Conservation (phyloP, 2,888 invertebrate genomes). For the Dryococelus australis region DNA sequence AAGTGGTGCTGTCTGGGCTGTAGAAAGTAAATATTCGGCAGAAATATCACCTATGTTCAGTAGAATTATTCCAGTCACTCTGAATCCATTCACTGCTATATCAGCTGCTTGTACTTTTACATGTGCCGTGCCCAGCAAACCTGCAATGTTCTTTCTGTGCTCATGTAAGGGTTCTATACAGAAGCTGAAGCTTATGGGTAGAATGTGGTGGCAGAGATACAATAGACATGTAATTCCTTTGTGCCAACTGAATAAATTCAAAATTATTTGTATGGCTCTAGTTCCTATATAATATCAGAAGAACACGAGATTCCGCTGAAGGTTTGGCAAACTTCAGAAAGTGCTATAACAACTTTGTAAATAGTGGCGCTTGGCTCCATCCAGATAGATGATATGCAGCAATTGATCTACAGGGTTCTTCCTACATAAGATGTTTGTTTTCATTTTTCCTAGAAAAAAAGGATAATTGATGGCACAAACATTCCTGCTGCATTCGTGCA, state of each 20-base stretch:
- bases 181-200: conserved; percentile 29
- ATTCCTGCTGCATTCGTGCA: conserved; percentile 35
- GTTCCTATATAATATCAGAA: conserved; percentile 33
- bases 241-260: conserved; percentile 29
- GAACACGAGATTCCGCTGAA: conserved; percentile 17
- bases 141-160: conserved; percentile 26
- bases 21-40: too few relatives aligned
- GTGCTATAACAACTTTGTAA: conserved; percentile 27
- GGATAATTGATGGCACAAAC: conserved; percentile 32
- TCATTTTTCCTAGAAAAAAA: conserved; percentile 33
- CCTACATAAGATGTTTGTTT: conserved; percentile 19
- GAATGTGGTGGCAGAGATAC: conserved; percentile 33
- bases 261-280: conserved; percentile 29
- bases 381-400: too few relatives aligned
- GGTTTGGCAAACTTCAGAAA: conserved; percentile 28
- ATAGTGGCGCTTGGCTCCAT: conserved; percentile 29
- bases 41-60: conserved; percentile 20
- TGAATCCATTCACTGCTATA: neutral
- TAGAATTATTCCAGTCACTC: conserved; percentile 1
- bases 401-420: conserved; percentile 23
- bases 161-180: conserved; percentile 30
- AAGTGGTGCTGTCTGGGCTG: too few relatives aligned
- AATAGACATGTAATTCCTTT: conserved; percentile 28
- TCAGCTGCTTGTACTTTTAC: neutral
- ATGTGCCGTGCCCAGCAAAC: neutral